These are phyloP conservation scores for Adela reaumurella DNA, from an alignment of 2,888 invertebrate species.

Conservation along the genomic window DNA sequence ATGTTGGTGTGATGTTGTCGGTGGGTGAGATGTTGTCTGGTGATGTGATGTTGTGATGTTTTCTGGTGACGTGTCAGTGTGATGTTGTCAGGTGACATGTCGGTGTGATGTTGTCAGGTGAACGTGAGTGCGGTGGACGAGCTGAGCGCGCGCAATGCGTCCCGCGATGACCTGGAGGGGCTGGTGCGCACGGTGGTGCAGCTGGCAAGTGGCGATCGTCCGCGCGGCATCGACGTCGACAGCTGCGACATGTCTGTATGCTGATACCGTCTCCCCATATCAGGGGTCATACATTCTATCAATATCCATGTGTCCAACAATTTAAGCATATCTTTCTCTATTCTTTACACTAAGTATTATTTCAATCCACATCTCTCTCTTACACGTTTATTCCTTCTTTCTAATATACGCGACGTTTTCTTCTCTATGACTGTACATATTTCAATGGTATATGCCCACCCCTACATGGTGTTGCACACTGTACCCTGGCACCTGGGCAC, in stretches of 20 bases:
- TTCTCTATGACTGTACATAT: no score
- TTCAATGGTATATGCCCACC: no score
- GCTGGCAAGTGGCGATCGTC: constrained; percentile 69
- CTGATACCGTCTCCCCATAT: no score
- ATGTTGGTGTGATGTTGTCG: no score
- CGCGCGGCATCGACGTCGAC: constrained; percentile 81
- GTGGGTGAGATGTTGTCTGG: background rate
- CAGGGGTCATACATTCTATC: background rate
- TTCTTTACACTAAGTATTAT: background rate
- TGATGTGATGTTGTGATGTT: no score
- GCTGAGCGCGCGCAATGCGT: constrained; percentile 10
- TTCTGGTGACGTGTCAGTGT: no score
- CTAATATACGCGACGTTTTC: no score
- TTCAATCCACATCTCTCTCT: no score
- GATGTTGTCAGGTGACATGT: background rate
- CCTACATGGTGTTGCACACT: no score
- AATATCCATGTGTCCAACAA: background rate
- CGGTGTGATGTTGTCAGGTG: constrained; percentile 19
- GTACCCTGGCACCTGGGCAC: background rate
- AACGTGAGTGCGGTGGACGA: constrained; percentile 14
- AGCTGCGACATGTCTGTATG: constrained; percentile 64
- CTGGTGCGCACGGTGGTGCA: constrained; percentile 58
- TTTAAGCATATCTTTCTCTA: no score
- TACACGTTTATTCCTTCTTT: no score
- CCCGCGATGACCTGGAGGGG: constrained; percentile 5